Evolutionary conservation across 2,888 invertebrate species (phyloP).

Genomic region (Hirtodrosophila trivittata): DNA sequence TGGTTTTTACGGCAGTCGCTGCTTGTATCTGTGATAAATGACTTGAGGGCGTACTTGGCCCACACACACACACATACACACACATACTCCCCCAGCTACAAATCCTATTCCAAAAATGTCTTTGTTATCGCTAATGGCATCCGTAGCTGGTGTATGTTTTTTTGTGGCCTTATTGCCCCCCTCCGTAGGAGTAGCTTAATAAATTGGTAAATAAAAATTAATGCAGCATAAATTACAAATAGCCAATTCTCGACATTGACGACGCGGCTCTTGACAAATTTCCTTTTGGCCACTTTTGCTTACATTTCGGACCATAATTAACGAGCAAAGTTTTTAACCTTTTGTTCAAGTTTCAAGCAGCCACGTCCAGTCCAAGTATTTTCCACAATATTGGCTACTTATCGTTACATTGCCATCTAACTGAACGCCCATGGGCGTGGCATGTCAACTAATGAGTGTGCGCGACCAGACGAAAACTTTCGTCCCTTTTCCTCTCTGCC

Average conservation of each 20-base stretch:
- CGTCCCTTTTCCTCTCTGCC: conserved; percentile 4
- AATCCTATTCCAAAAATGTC: conserved; percentile 32
- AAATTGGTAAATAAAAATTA: conserved; percentile 72
- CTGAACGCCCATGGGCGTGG: conserved; percentile 42
- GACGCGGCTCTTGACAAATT: conserved; percentile 55
- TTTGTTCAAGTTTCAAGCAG: conserved; percentile 63
- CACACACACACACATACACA: not conserved
- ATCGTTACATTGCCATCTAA: conserved; percentile 56
- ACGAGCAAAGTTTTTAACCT: conserved; percentile 70
- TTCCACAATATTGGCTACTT: conserved; percentile 61
- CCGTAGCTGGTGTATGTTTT: conserved; percentile 27
- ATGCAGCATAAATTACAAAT: conserved; percentile 63
- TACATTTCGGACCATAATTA: conserved; percentile 61
- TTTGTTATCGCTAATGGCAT: conserved; percentile 71
- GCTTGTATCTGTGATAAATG: conserved; percentile 54
- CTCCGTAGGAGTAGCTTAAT: conserved; percentile 43
- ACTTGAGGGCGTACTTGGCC: conserved; percentile 43
- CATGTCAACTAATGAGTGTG: conserved; percentile 62
- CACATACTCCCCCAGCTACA: not conserved
- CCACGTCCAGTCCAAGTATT: conserved; percentile 29
- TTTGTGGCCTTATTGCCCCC: conserved; percentile 4
- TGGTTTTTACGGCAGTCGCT: conserved; percentile 59
- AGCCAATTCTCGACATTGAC: conserved; percentile 51
- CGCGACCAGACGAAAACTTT: conserved; percentile 42
- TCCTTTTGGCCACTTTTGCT: conserved; percentile 34